Evolutionary conservation across 2,113 vertebrate genomes (phyloP), one percentile per base, ranked within the genome.

Genomic region (Psammodynastes pulverulentus): DNA sequence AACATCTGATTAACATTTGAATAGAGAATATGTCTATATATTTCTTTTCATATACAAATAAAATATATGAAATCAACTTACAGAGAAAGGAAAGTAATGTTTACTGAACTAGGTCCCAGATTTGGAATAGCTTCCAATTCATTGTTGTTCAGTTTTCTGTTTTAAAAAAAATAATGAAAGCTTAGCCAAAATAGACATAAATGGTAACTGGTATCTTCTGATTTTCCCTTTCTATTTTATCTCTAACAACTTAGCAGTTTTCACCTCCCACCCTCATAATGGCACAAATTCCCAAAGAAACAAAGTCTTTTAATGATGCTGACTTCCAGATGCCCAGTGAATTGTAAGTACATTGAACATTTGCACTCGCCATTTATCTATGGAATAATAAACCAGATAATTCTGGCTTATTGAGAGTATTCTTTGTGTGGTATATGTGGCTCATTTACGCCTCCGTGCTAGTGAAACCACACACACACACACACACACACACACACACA

Each of bases 61-160:
- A 79, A 87, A 88, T 9, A 88, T 88, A 24, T 54, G 21, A 34
- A 92, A 29, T 53, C 89, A 96, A 99, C 99, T 99, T 97, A 99
- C 99, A 99, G 95, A 95, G 98, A 97, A 2, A 99, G 98, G 51
- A 98, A 95, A 56, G 98, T 99, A 97, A 99, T 95, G 96, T 99
- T 99, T 62, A 97, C 96, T 1, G 98, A 97, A 5, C 95, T 85
- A 15, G 96, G 95, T 19, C 98, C 98, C 95, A 99, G 96, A 95
- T 98, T 96, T 43, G 99, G 99, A 94, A 99, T 97, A 9, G 92
- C 93, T 93, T 98, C 98, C 93, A 99, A 94, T 94, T 98, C 98
- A 88, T 99, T 99, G 97, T 98, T 98, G 96, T 98, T 99, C 94
- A 99, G 95, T 92, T 98, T 99, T 97, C 99, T 99, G 96, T 89